Base-by-base conservation (phyloP, 2,113 vertebrate genomes). In the Motacilla tschutschensis region DNA sequence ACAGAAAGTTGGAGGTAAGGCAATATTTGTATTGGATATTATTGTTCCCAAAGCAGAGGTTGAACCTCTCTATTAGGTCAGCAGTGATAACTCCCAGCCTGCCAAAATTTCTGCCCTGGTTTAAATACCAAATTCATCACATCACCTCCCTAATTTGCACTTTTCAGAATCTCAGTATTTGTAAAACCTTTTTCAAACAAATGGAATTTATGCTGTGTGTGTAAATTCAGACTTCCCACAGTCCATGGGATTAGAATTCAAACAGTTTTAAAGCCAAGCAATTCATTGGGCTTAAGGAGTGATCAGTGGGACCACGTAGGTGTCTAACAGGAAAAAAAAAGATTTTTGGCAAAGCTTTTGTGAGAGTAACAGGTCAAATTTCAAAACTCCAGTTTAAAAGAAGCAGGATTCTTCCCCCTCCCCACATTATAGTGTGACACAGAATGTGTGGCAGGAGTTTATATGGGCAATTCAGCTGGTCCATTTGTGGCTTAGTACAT, bases 1-100 rank as follows among this genome's bases (percentile, higher is more conserved):
- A 92, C 2, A 6, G 40, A 87, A 94, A 92, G 15, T 84, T 92
- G 72, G 57, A 93, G 48, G 31, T 79, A 77, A 90, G 65, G 69
- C 24, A 76, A 8, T 82, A 74, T 86, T 85, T 91, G 64, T 24
- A 82, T 43, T 84, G 64, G 47, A 82, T 18, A 40, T 67, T 58
- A 24, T 59, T 66, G 60, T 70, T 92, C 38, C 74, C 87, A 51
- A 83, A 83, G 71, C 67, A 86, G 36, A 85, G 44, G 25, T 15
- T 83, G 59, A 92, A 59, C 17, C 40, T 82, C 16, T 65, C 31
- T 55, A 6, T 75, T 73, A 79, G 75, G 67, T 90, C 88, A 92
- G 48, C 75, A 66, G 38, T 65, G 77, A 63, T 70, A 84, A 76
- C 21, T 81, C 26, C 10, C 43, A 60, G 54, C n/a, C 57, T 83